Conservation (phyloP, 1,140 invertebrate genomes). For the Stegodyphus dumicola region DNA sequence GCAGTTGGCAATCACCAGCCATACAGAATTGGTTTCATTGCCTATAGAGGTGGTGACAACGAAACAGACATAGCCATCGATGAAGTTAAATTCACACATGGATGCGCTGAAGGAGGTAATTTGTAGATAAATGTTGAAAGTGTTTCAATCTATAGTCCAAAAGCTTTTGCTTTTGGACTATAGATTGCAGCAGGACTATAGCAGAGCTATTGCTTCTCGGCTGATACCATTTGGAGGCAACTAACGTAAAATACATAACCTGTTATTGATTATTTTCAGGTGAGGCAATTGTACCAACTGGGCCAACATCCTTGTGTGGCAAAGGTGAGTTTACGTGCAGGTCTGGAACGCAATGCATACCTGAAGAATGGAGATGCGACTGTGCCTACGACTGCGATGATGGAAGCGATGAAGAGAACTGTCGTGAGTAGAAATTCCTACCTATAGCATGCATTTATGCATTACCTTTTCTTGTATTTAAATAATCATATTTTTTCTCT, state of each 20-base stretch:
- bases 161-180: too few species aligned
- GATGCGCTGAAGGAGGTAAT: slow-evolving; percentile 63
- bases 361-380: slow-evolving; percentile 27
- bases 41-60: slow-evolving; percentile 62
- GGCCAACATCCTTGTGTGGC: slow-evolving; percentile 5
- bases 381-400: slow-evolving; percentile 43
- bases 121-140: too few species aligned
- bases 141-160: too few species aligned
- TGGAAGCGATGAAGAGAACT: slow-evolving; percentile 52
- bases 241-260: neutral
- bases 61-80: slow-evolving; percentile 67
- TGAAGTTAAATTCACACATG: slow-evolving; percentile 66
- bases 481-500: neutral
- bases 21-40: slow-evolving; percentile 65
- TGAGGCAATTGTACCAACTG: slow-evolving; percentile 25
- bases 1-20: slow-evolving; percentile 62
- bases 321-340: slow-evolving; percentile 15
- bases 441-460: neutral
- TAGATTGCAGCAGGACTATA: too few species aligned
- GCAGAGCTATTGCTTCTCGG: too few species aligned
- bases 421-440: neutral
- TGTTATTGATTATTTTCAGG: slow-evolving; percentile 17
- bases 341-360: slow-evolving; percentile 22
- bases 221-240: too few species aligned
- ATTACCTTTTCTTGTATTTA: neutral